These are phyloP conservation scores for Drosophila tsacasi DNA, from an alignment of 1,140 invertebrate genomes.

Conservation along the genomic window DNA sequence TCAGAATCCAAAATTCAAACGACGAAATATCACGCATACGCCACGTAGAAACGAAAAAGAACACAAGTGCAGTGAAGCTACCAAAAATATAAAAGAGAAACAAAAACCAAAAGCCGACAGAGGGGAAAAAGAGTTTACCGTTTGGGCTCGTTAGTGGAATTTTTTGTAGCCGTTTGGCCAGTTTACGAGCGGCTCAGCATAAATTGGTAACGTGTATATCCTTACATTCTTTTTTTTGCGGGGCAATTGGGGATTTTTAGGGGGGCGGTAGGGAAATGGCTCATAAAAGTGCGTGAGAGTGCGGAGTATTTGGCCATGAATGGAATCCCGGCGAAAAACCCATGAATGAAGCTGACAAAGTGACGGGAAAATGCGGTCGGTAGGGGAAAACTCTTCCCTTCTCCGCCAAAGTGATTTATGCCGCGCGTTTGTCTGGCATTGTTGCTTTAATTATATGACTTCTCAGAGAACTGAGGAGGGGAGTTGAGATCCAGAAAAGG, in stretches of 20 bases:
- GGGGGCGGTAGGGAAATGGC: slow-evolving; percentile 14
- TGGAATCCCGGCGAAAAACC: slow-evolving; percentile 49
- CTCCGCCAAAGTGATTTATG: slow-evolving; percentile 63
- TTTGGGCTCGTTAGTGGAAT: slow-evolving; percentile 64
- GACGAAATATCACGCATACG: slow-evolving; percentile 62
- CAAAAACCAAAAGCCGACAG: slow-evolving; percentile 1
- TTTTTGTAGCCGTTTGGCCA: slow-evolving; percentile 51
- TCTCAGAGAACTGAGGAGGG: not conserved
- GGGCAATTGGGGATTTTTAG: slow-evolving; percentile 3
- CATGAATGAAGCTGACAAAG: slow-evolving; percentile 45
- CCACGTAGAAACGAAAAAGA: slow-evolving; percentile 48
- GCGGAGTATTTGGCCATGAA: slow-evolving; percentile 67
- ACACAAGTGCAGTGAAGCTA: slow-evolving; percentile 28
- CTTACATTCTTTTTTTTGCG: slow-evolving; percentile 4
- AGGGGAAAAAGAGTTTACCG: slow-evolving; percentile 47
- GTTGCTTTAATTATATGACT: slow-evolving; percentile 72
- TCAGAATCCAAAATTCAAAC: not conserved
- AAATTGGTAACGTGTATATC: slow-evolving; percentile 52
- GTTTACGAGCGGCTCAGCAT: slow-evolving; percentile 59
- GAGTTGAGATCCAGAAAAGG: slow-evolving; percentile 7
- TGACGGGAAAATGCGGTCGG: slow-evolving; percentile 2
- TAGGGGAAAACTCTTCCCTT: not conserved
- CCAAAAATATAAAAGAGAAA: slow-evolving; percentile 3
- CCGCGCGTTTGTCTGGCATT: slow-evolving; percentile 65
- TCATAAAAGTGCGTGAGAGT: slow-evolving; percentile 71